These are phyloP conservation scores for Zosterops japonicus DNA, from an alignment of 2,113 vertebrate species.

Conservation along the genomic window DNA sequence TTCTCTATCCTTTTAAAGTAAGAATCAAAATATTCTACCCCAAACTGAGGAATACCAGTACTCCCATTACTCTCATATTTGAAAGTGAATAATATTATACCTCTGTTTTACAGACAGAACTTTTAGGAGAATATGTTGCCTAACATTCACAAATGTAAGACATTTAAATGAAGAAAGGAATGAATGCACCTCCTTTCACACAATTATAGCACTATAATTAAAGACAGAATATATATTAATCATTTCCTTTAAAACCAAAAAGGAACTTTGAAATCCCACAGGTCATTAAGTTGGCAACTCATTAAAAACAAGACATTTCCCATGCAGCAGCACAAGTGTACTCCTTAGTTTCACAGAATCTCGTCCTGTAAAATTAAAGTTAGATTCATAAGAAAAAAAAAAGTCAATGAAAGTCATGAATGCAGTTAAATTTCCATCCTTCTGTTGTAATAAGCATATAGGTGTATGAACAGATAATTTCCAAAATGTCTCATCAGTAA, in stretches of 20 bases:
- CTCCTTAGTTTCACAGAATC: slow-evolving; percentile 29
- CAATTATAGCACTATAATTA: slow-evolving; percentile 50
- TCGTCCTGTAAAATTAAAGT: slow-evolving; percentile 4
- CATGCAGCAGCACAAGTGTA: slow-evolving; percentile 51
- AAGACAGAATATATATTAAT: slow-evolving; percentile 67
- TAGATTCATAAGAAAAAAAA: not conserved
- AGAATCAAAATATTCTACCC: slow-evolving; percentile 3
- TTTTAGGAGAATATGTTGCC: not conserved
- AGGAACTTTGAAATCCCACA: slow-evolving; percentile 66
- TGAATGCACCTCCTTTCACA: slow-evolving; percentile 59
- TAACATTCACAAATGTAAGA: slow-evolving; percentile 24
- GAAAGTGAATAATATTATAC: not conserved
- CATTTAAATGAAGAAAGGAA: slow-evolving; percentile 53
- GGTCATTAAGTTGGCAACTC: slow-evolving; percentile 66
- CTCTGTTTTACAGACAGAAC: not conserved
- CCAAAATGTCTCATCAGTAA: not conserved
- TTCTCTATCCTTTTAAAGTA: slow-evolving; percentile 8
- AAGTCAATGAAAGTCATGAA: not conserved
- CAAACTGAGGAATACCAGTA: not conserved
- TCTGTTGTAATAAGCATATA: not conserved
- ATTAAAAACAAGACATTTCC: slow-evolving; percentile 68
- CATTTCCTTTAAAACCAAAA: slow-evolving; percentile 66
- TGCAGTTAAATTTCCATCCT: not conserved
- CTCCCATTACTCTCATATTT: not conserved
- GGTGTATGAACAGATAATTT: not conserved